Evolutionary conservation across 2,797 vertebrate species (phyloP).

Genomic region (Hylomyscus alleni): DNA sequence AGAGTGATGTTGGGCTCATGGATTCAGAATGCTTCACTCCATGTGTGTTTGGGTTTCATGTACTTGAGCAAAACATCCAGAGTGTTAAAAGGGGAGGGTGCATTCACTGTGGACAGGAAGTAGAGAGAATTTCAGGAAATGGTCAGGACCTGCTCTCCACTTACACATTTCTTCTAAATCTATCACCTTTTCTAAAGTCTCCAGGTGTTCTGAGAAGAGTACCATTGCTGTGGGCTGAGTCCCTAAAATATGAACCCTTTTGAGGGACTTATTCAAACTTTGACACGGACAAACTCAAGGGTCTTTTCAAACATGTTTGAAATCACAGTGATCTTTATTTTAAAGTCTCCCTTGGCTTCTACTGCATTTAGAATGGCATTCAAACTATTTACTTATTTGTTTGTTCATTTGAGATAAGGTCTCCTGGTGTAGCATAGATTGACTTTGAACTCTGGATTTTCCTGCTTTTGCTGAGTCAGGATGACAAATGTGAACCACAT

Average conservation of each 20-base stretch:
- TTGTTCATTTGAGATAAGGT: background rate
- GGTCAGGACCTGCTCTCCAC: too few relatives aligned
- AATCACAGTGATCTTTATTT: background rate
- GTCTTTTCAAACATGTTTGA: background rate
- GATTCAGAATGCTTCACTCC: background rate
- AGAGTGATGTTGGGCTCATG: background rate
- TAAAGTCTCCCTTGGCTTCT: background rate
- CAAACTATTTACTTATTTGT: background rate
- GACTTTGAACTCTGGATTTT: background rate
- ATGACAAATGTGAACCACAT: background rate
- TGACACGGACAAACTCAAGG: background rate
- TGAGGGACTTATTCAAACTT: background rate
- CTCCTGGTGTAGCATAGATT: background rate
- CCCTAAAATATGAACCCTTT: background rate
- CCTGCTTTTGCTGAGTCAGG: background rate
- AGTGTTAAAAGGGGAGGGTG: background rate
- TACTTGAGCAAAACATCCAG: too few relatives aligned
- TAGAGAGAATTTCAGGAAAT: background rate
- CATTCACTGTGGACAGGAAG: background rate
- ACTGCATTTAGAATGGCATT: background rate
- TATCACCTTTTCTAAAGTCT: background rate
- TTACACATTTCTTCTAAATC: background rate
- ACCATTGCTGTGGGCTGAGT: background rate
- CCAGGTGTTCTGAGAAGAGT: background rate
- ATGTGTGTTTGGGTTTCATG: background rate